Percentiles rank a stretch among this genome's conserved stretches.
Evolutionary conservation across 2,113 vertebrate species (phyloP).

Genomic region (Heterocephalus glaber): DNA sequence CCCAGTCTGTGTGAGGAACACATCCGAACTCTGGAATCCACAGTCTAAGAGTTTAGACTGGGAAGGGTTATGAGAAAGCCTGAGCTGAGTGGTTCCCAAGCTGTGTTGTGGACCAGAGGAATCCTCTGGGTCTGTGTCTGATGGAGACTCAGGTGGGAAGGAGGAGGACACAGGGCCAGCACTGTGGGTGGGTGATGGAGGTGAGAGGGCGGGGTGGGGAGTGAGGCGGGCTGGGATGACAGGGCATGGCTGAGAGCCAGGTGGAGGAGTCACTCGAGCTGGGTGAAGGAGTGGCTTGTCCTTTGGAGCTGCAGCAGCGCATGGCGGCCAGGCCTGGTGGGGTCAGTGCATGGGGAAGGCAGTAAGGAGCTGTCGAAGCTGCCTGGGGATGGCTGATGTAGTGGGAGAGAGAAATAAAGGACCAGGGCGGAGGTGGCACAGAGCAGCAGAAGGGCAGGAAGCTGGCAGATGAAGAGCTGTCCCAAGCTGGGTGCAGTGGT

Average conservation of each 20-base stretch:
- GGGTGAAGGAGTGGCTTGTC: fast-evolving
- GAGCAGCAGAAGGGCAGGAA: neutral
- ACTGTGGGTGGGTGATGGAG: fast-evolving
- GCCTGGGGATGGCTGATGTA: neutral
- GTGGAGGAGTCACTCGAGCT: neutral
- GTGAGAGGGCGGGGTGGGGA: neutral
- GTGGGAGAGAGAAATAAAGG: neutral
- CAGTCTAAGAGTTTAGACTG: neutral
- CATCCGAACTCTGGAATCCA: neutral
- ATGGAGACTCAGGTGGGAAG: neutral
- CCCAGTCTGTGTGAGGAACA: neutral
- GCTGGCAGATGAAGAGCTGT: neutral
- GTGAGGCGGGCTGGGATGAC: neutral
- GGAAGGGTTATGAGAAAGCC: neutral
- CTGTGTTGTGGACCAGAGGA: neutral
- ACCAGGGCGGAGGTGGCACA: too few species aligned
- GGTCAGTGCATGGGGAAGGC: fast-evolving
- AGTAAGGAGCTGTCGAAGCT: neutral
- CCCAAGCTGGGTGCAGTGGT: neutral
- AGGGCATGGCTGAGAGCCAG: neutral
- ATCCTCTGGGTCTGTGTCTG: neutral
- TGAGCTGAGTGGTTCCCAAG: neutral
- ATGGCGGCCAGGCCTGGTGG: neutral
- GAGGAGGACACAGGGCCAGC: fast-evolving
- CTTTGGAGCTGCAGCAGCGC: neutral